Conservation (phyloP, 2,888 invertebrate genomes). For the Diarsia rubi region DNA sequence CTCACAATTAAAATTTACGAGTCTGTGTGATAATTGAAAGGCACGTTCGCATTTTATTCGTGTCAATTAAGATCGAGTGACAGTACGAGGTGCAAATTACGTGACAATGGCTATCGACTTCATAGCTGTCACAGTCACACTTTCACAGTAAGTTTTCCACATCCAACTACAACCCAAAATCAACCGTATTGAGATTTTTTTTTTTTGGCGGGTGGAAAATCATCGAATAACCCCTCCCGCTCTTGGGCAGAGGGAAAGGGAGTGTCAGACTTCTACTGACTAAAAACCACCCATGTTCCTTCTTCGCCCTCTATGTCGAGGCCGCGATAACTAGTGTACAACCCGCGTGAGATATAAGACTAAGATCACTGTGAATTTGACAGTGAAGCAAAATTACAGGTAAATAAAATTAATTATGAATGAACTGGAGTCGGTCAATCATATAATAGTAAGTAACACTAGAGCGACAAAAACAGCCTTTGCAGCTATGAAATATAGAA, state of each 20-base stretch:
- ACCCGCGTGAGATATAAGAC: too few species aligned
- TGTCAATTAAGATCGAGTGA: conserved; percentile 53
- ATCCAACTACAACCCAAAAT: not conserved
- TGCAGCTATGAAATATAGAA: not conserved
- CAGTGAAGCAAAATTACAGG: not conserved
- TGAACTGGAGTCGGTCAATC: not conserved
- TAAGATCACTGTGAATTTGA: not conserved
- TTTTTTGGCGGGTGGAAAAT: too few species aligned
- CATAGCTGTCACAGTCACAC: not conserved
- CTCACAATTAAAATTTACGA: conserved; percentile 52
- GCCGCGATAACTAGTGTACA: too few species aligned
- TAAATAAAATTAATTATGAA: not conserved
- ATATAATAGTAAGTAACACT: not conserved
- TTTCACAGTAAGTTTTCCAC: not conserved
- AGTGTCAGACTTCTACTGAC: too few species aligned
- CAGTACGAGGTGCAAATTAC: conserved; percentile 33
- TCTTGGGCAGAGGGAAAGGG: too few species aligned
- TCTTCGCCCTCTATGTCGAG: too few species aligned
- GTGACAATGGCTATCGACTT: not conserved
- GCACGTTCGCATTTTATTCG: conserved; percentile 55
- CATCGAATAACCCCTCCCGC: too few species aligned
- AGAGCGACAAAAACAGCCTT: not conserved
- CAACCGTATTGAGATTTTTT: not conserved
- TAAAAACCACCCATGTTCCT: too few species aligned
- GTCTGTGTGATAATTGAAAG: conserved; percentile 49